Evolutionary conservation across 1,140 invertebrate genomes (phyloP), one percentile per base, ranked within the genome.

Genomic region (Apis florea): DNA sequence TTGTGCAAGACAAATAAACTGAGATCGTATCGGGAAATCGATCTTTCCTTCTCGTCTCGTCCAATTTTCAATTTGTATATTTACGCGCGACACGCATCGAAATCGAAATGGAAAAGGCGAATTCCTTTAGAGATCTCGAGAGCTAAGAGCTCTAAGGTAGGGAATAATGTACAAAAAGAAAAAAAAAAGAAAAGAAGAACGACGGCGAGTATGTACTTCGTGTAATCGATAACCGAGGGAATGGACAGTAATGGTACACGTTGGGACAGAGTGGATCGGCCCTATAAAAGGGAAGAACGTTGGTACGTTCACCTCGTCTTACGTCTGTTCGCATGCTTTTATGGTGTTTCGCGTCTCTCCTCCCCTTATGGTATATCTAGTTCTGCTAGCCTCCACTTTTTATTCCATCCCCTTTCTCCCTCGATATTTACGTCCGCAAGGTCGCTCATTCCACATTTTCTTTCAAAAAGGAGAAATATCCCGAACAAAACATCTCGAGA

Each of bases 171-270:
- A 0, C 12, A 12, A 12, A 10, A 13, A 12, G 11, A 21, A 17
- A 0, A 1, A 58, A 0, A 67, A 75, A 67, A n/a, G n/a, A n/a
- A n/a, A n/a, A n/a, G n/a, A n/a, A n/a, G n/a, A 75, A 81, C 59
- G 66, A 75, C 31, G 24, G 31, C 63, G 63, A 24, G 63, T 11
- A 19, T 24, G 19, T 40, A 6, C 61, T 75, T 80, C 40, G 70
- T 56, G 78, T 73, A 83, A 83, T 83, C 82, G 82, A 83, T 83
- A 83, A 83, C 82, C 78, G 82, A 74, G 78, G 78, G 77, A 75
- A 80, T 64, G 51, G 78, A 70, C 21, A 74, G 70, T 79, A 80
- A 83, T 80, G 70, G 70, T 80, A 74, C 70, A 69, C 70, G 47
- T 51, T 67, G 70, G 56, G 51, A 54, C 47, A 68, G 51, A 68